Conservation (phyloP, 2,888 invertebrate species). For the Halocaridina rubra region DNA sequence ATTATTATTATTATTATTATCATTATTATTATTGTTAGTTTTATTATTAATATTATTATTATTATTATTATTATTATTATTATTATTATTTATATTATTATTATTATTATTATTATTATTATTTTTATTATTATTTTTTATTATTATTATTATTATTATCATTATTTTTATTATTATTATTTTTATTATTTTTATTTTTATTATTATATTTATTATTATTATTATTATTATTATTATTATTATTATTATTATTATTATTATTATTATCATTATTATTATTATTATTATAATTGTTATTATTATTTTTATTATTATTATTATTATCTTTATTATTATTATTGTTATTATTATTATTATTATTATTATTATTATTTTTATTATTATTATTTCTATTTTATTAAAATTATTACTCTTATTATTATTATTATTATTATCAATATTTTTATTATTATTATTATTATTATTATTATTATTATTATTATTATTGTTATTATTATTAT, state of each 20-base stretch:
- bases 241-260: neutral
- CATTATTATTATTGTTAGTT: neutral
- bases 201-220: neutral
- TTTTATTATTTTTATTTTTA: neutral
- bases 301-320: neutral
- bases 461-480: neutral
- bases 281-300: neutral
- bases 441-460: neutral
- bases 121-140: neutral
- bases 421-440: neutral
- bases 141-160: neutral
- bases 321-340: neutral
- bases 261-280: neutral
- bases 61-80: neutral
- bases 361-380: neutral
- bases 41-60: neutral
- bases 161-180: neutral
- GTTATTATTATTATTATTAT: neutral
- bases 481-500: neutral
- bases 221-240: neutral
- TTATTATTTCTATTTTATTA: neutral
- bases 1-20: neutral
- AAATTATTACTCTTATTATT: neutral
- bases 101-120: neutral
- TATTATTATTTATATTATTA: neutral